A percentile compares a stretch with the other conserved stretches of the same genome.
Conservation (phyloP, 2,113 vertebrate genomes). For the Apus apus region DNA sequence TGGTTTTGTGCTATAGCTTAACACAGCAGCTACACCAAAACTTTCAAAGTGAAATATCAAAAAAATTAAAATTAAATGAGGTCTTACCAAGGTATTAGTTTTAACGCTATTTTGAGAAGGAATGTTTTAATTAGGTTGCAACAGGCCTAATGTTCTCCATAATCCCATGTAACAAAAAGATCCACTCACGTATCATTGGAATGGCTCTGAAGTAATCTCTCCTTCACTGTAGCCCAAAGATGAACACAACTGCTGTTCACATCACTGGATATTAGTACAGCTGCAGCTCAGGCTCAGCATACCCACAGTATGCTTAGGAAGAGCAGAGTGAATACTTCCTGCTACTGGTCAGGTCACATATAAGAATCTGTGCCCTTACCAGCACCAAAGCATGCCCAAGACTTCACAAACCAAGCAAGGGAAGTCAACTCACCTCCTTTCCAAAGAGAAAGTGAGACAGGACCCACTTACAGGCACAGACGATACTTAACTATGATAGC, state of each 20-base stretch:
- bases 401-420: too few species aligned
- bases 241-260: neutral
- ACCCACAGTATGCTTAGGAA: neutral
- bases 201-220: neutral
- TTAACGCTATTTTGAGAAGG: neutral
- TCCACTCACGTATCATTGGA: fast-evolving
- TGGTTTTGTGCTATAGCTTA: neutral
- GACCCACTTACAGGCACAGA: neutral
- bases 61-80: neutral
- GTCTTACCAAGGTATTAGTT: neutral
- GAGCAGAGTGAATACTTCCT: neutral
- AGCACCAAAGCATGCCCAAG: neutral
- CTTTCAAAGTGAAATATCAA: neutral
- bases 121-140: neutral
- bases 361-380: neutral
- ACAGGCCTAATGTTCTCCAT: neutral
- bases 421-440: neutral
- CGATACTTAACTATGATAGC: neutral
- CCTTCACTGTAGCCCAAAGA: neutral
- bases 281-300: neutral
- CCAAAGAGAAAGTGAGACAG: neutral
- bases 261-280: neutral
- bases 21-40: neutral
- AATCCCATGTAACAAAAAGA: fast-evolving
- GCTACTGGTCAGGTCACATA: neutral